Percentiles rank a stretch among this genome's conserved stretches.
phyloP scores from a whole-genome alignment of 1,140 invertebrate genomes.

The Cotesia vestalis region DNA sequence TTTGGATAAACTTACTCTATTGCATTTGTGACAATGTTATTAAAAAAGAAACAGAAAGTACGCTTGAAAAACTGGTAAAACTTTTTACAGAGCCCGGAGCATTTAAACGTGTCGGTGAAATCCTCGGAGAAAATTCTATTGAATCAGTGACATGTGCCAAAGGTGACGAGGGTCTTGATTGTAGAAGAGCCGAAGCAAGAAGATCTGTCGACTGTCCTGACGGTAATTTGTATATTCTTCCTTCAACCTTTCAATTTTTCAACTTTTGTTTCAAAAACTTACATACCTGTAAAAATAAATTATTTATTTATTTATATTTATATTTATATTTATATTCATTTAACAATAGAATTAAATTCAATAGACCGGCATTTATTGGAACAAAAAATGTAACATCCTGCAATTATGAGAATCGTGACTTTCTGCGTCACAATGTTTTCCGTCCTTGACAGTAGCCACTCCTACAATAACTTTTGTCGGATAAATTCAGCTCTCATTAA shows the following conservation, averaged over 20 bases:
- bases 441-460: constrained; percentile 41
- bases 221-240: constrained; percentile 49
- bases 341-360: neutral
- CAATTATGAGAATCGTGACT: constrained; percentile 41
- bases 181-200: constrained; percentile 61
- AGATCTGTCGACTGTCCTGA: constrained; percentile 63
- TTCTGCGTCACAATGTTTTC: constrained; percentile 39
- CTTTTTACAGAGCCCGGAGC: constrained; percentile 63
- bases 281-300: neutral
- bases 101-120: constrained; percentile 60
- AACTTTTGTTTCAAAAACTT: neutral
- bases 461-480: constrained; percentile 33
- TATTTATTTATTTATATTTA: neutral
- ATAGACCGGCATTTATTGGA: constrained; percentile 12
- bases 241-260: neutral
- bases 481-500: constrained; percentile 20
- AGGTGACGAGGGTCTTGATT: constrained; percentile 64
- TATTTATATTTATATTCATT: neutral
- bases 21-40: too few relatives aligned
- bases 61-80: constrained; percentile 61
- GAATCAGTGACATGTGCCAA: constrained; percentile 57
- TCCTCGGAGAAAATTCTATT: constrained; percentile 60
- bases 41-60: constrained; percentile 44
- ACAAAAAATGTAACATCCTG: constrained; percentile 31
- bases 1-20: too few relatives aligned